Base-by-base conservation (phyloP, 2,888 invertebrate species). In the Dynastes tityus region DNA sequence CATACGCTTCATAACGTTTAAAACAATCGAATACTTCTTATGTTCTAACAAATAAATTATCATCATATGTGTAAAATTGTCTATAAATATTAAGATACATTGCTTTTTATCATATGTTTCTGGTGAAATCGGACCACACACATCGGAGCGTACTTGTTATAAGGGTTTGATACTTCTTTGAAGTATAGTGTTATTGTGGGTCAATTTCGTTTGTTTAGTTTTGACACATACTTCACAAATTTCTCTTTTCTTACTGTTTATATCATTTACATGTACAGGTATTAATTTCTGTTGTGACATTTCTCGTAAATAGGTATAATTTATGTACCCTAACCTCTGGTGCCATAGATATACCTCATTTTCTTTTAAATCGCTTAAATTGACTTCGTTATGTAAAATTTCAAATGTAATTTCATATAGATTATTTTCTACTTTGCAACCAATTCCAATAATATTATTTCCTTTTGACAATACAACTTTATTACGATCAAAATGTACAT, bases 1-100 rank as follows among this genome's bases (percentile, higher is more conserved):
- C 27, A 16, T 58, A 75, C 1, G 32, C 32, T 64, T 45, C 68
- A 68, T 71, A 80, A 11, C 76, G 37, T 51, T 40, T 80, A 37
- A 80, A 76, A 49, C 29, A 49, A n/a, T 76, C 73, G 68, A 74
- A 76, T 4, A 76, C 78, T 37, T 81, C 55, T 81, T 80, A 4
- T 58, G n/a, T 76, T 71, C 64, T 16, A 80, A 49, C 37, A 61
- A 40, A 74, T 78, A 79, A 4, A 78, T 74, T n/a, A 55, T 40
- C 2, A 16, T 37, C 64, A 78, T 79, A 16, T 79, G 75, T 1
- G 81, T 68, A 55, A 63, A 80, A 13, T 81, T 80, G 73, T 81
- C 79, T n/a, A 81, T 76, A 71, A 80, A 78, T 13, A 77, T 79
- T 0, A 80, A 11, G 65, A 80, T 74, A 73, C 80, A 81, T 71